Percentiles rank a stretch among this genome's conserved stretches.
Evolutionary conservation across 2,113 vertebrate genomes (phyloP).

Genomic region (Ranitomeya variabilis): DNA sequence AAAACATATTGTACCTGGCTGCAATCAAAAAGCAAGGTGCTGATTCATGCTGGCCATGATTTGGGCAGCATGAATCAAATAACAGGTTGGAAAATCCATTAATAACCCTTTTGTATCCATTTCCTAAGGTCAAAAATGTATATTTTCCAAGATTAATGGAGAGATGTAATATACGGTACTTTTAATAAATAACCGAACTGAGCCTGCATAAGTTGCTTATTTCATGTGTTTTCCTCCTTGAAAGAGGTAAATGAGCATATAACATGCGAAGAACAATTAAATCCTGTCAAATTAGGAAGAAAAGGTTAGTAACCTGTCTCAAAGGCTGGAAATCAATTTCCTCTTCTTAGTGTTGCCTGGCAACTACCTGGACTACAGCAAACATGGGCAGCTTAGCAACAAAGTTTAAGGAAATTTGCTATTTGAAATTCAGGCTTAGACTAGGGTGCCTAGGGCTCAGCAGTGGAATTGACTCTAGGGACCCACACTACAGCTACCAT

Average conservation of each 20-base stretch:
- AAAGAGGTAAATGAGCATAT: not conserved
- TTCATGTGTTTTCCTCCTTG: not conserved
- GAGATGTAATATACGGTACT: not conserved
- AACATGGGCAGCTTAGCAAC: not conserved
- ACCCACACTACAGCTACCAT: no score
- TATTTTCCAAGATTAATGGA: no score
- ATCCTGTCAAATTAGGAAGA: not conserved
- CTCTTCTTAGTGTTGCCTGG: slow-evolving; percentile 8
- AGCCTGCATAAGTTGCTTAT: not conserved
- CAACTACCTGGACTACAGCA: not conserved
- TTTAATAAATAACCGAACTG: not conserved
- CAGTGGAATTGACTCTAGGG: no score
- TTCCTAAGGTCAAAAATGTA: no score
- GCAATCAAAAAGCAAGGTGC: no score
- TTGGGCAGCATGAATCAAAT: no score
- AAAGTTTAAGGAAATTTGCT: not conserved
- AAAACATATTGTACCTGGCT: no score
- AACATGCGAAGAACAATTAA: not conserved
- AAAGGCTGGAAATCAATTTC: not conserved
- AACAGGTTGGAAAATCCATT: no score
- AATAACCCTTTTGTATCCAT: no score
- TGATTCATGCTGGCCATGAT: no score
- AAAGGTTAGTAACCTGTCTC: slow-evolving; percentile 21
- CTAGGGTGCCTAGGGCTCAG: no score
- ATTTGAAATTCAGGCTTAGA: not conserved